These are phyloP conservation scores for Poeciliopsis turneri DNA, from an alignment of 2,797 vertebrate species.

Conservation along the genomic window DNA sequence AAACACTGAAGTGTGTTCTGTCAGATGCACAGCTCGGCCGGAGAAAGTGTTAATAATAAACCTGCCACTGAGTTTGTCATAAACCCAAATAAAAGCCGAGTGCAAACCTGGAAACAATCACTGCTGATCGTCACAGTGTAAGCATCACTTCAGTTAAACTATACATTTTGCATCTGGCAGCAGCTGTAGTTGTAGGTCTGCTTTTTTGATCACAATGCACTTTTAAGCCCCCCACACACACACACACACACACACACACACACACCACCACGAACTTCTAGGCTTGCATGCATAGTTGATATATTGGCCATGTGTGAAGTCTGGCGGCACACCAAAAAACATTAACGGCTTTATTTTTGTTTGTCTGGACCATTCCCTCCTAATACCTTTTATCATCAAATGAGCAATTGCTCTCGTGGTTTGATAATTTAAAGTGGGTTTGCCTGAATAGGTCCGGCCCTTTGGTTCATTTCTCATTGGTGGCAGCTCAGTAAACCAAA, in stretches of 20 bases:
- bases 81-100: constrained; percentile 35
- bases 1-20: constrained; percentile 11
- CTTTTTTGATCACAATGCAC: constrained; percentile 33
- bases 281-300: constrained; percentile 52
- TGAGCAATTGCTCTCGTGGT: constrained; percentile 45
- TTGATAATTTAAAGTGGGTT: constrained; percentile 35
- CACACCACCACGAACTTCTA: constrained; percentile 21
- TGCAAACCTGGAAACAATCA: constrained; percentile 69
- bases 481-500: constrained; percentile 36
- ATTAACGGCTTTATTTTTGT: constrained; percentile 52
- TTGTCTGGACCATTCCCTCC: constrained; percentile 36
- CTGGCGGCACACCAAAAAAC: constrained; percentile 29
- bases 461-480: constrained; percentile 23
- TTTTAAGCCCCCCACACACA: constrained; percentile 24
- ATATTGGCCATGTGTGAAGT: constrained; percentile 49
- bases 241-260: no score
- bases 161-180: constrained; percentile 46
- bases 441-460: constrained; percentile 2
- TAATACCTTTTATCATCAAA: constrained; percentile 47
- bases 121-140: constrained; percentile 57
- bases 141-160: constrained; percentile 64
- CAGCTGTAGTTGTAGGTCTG: constrained; percentile 38
- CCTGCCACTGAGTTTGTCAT: constrained; percentile 6
- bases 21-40: constrained; percentile 32
- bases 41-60: constrained; percentile 30